Evolutionary conservation across 2,888 invertebrate genomes (phyloP).

Genomic region (Aleiodes alternator): DNA sequence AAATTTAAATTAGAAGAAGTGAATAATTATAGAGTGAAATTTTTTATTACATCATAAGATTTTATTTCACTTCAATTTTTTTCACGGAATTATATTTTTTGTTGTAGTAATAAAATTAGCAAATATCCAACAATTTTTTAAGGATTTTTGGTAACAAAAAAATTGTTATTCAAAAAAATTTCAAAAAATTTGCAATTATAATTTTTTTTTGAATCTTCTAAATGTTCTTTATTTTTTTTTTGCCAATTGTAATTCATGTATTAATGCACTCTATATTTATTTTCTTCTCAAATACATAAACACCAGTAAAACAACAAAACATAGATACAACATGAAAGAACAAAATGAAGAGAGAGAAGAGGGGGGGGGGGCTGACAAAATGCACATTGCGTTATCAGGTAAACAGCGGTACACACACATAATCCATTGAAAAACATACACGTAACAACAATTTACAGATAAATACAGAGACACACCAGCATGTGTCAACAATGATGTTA

Average conservation of each 20-base stretch:
- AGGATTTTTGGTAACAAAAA: too few relatives aligned
- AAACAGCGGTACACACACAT: not conserved
- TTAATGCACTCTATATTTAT: constrained; percentile 8
- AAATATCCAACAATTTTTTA: too few relatives aligned
- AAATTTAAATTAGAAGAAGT: too few relatives aligned
- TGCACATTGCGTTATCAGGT: constrained; percentile 9
- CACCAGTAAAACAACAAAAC: constrained; percentile 25
- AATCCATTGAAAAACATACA: constrained; percentile 1
- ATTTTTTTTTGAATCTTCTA: too few relatives aligned
- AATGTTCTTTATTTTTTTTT: too few relatives aligned
- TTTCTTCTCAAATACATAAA: constrained; percentile 40
- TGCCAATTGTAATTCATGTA: not conserved
- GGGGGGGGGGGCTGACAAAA: constrained; percentile 11
- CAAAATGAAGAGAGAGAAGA: constrained; percentile 3
- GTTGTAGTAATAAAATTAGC: too few relatives aligned
- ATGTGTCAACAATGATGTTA: constrained; percentile 20
- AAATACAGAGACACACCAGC: constrained; percentile 6
- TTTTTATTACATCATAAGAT: not conserved
- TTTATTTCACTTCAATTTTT: too few relatives aligned
- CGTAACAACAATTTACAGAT: constrained; percentile 14
- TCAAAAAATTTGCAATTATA: too few relatives aligned
- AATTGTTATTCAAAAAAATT: too few relatives aligned
- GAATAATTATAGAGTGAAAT: too few relatives aligned
- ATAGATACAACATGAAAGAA: constrained; percentile 18
- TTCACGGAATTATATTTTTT: too few relatives aligned